These are phyloP conservation scores for Setipinna tenuifilis DNA, from an alignment of 2,797 vertebrate genomes.

Conservation along the genomic window DNA sequence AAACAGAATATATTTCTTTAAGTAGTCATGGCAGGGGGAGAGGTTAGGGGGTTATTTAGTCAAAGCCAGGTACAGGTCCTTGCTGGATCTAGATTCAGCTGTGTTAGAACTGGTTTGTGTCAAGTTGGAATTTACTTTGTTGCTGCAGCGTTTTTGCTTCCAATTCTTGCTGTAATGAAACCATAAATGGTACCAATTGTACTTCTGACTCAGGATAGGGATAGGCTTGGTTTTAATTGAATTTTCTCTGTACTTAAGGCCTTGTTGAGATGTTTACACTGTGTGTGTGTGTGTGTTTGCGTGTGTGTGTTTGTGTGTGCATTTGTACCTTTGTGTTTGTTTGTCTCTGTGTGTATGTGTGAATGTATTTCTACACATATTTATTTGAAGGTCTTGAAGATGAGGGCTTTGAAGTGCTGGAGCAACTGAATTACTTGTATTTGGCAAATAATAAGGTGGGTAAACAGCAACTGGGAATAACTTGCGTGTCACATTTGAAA, in stretches of 20 bases:
- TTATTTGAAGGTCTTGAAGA: slow-evolving; percentile 85
- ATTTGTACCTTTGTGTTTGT: background rate
- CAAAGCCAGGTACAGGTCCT: background rate
- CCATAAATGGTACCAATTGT: background rate
- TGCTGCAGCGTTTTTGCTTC: background rate
- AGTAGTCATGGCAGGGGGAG: background rate
- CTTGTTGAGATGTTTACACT: background rate
- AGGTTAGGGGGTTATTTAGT: background rate
- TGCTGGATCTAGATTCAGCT: background rate
- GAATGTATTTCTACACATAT: slow-evolving; percentile 24
- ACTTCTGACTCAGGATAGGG: background rate
- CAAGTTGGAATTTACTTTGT: background rate
- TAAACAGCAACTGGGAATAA: slow-evolving; percentile 26
- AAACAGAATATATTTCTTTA: background rate
- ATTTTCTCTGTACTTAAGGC: background rate
- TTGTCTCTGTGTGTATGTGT: slow-evolving; percentile 20
- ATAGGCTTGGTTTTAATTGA: background rate
- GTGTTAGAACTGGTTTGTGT: background rate
- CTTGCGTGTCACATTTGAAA: background rate
- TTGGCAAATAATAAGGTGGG: slow-evolving; percentile 96
- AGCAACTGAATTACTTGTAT: slow-evolving; percentile 92
- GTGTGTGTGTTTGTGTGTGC: background rate
- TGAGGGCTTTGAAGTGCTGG: slow-evolving; percentile 90
- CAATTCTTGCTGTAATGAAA: background rate
- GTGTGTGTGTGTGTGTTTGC: background rate